Percentiles rank a stretch among this genome's conserved stretches.
phyloP scores from a whole-genome alignment of 2,888 invertebrate species.

The Seira ritae region DNA sequence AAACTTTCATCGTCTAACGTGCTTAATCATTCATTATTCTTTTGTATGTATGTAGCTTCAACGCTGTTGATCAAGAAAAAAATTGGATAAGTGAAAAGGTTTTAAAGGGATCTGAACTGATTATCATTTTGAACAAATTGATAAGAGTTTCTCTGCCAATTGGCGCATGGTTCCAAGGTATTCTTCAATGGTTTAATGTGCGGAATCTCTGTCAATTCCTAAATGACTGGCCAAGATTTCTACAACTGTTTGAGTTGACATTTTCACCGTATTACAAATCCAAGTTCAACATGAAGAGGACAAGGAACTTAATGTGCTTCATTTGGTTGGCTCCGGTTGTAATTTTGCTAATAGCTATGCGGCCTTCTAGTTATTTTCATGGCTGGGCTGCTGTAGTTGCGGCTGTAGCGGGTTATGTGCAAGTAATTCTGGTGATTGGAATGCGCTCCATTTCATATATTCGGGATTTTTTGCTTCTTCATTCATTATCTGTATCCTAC shows the following conservation, averaged over 20 bases:
- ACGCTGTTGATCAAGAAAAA: not conserved
- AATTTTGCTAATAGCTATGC: not conserved
- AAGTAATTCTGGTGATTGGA: not conserved
- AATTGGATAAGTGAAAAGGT: conserved; percentile 18
- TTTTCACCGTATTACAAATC: not conserved
- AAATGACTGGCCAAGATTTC: conserved; percentile 30
- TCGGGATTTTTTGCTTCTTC: conserved; percentile 6
- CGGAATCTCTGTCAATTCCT: conserved; percentile 31
- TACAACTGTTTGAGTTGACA: not conserved
- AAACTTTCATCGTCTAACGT: not conserved
- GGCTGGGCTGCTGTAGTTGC: not conserved
- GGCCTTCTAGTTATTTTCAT: not conserved
- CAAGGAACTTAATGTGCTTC: not conserved
- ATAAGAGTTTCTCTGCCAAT: not conserved
- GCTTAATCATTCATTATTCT: no score
- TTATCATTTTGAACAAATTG: not conserved
- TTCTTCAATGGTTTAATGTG: not conserved
- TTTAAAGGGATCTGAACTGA: conserved; percentile 19
- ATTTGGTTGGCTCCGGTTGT: conserved; percentile 28
- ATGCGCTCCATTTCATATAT: conserved; percentile 8
- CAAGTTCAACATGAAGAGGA: not conserved
- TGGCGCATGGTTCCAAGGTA: not conserved
- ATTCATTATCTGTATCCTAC: not conserved
- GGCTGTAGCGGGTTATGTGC: not conserved
- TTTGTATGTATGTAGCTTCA: conserved; percentile 21